These are phyloP conservation scores for Clusia tigrina DNA, from an alignment of 2,888 invertebrate species.

Conservation along the genomic window DNA sequence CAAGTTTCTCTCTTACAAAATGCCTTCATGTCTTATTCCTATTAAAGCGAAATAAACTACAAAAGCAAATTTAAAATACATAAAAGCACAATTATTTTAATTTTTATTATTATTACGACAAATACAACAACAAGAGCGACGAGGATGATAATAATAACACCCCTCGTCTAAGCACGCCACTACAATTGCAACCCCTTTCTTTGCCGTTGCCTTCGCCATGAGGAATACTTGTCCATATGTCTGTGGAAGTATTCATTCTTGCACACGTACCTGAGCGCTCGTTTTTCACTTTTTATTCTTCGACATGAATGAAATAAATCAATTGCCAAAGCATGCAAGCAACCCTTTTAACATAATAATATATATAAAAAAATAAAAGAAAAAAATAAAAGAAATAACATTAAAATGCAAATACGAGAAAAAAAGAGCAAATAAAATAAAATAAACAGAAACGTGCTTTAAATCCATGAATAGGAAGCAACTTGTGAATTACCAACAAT, in stretches of 20 bases:
- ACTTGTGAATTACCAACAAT: too few species aligned
- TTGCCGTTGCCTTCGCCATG: background rate
- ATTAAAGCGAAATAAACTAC: background rate
- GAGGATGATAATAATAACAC: background rate
- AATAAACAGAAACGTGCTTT: background rate
- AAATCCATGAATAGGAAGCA: too few species aligned
- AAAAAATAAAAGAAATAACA: background rate
- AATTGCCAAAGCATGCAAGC: conserved; percentile 16
- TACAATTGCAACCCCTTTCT: too few species aligned
- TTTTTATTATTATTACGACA: background rate
- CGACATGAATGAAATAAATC: conserved; percentile 20
- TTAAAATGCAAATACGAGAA: background rate
- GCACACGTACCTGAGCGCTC: background rate
- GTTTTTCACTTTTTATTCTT: background rate
- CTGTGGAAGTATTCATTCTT: too few species aligned
- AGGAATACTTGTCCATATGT: too few species aligned
- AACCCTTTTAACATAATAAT: background rate
- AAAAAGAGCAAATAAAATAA: background rate
- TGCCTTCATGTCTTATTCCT: background rate
- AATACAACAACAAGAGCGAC: background rate
- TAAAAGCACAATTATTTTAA: conserved; percentile 9
- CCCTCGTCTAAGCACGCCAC: background rate
- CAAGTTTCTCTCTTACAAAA: background rate
- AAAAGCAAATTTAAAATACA: background rate
- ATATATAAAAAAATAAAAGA: background rate